Percentiles rank a stretch among this genome's conserved stretches.
These are phyloP conservation scores for Andinoacara biseriatus DNA, from an alignment of 2,113 vertebrate species.

Conservation along the genomic window DNA sequence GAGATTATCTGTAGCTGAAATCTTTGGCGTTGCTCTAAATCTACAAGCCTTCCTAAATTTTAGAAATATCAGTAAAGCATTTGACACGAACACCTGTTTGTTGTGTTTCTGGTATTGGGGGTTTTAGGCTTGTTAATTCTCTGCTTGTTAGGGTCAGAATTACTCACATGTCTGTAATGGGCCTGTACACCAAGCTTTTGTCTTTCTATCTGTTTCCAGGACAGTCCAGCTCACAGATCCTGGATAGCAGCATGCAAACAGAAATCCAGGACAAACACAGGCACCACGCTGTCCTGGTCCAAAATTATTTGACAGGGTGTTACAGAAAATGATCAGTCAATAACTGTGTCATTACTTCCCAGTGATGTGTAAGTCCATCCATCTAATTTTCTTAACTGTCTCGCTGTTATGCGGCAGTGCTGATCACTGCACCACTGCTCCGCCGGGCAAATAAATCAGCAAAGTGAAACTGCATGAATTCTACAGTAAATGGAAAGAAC, in stretches of 20 bases:
- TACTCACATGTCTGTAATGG: no score
- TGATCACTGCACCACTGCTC: background rate
- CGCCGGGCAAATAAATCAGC: background rate
- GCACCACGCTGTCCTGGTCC: background rate
- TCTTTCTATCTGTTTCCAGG: no score
- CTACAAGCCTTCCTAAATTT: background rate
- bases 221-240: no score
- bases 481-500: background rate
- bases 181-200: no score
- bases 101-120: background rate
- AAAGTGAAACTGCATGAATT: background rate
- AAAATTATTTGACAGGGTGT: background rate
- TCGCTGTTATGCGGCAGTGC: background rate
- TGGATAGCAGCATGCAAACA: background rate
- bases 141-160: background rate
- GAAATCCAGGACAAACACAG: background rate
- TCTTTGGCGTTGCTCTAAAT: background rate
- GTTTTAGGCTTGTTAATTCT: background rate
- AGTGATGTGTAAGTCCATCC: background rate
- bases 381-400: background rate
- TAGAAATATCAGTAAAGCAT: background rate
- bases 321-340: background rate
- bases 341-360: background rate
- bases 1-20: background rate
- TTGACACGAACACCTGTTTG: background rate